Evolutionary conservation across 2,888 invertebrate species (phyloP), one percentile per base, ranked within the genome.

Genomic region (Xanthorhoe spadicearia): DNA sequence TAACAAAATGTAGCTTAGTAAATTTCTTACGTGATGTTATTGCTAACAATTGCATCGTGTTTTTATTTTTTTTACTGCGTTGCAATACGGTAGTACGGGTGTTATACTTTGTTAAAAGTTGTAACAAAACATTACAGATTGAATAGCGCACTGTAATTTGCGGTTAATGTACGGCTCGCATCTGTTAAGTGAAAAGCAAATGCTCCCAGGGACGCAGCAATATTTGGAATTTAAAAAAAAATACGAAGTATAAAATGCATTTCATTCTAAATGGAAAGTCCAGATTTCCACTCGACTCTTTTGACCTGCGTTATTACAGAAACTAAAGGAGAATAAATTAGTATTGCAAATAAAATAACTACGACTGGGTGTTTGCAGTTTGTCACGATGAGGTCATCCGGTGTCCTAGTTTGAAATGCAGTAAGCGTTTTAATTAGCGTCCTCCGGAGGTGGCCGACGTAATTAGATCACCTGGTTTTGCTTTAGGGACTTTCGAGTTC

Each of bases 381-480:
- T 48, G 43, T 51, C 10, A 17, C 46, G 35, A 54, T 50, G n/a
- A 54, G n/a, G 50, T 56, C 51, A 48, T 58, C 60, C 19, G 15
- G 13, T 17, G 61, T 32, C 28, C 57, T 61, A 61, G 61, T 61
- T 66, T 61, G 38, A 4, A 48, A 66, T 66, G 57, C 61, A 58
- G 58, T 62, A 38, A 60, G 61, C 67, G 57, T 38, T 53, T 56
- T 68, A 61, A 68, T 68, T 68, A 68, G 48, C 60, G 52, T 57
- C 38, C 64, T 52, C 60, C 9, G 52, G 64, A 64, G 67, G 56
- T 15, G 19, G 56, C 7, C 13, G 51, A 28, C 59, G 43, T 68
- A 64, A 68, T 68, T 68, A 59, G 60, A 61, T 68, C 59, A 64
- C 63, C 56, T 63, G 59, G 53, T 52, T 17, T 48, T 23, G 4